These are phyloP conservation scores for Apoda limacodes DNA, from an alignment of 2,888 invertebrate genomes.

Conservation along the genomic window DNA sequence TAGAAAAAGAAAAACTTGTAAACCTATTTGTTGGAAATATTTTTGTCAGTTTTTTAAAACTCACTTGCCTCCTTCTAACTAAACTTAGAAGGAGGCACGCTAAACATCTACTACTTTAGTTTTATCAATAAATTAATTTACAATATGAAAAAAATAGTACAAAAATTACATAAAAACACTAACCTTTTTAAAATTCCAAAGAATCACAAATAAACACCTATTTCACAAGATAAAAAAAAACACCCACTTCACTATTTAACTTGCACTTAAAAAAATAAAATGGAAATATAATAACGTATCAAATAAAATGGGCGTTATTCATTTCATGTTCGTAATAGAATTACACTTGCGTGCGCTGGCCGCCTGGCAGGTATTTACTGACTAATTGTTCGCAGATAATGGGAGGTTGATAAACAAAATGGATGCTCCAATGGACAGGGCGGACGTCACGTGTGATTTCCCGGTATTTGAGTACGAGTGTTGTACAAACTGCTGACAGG, in stretches of 20 bases:
- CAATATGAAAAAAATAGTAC: too few relatives aligned
- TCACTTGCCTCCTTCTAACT: too few relatives aligned
- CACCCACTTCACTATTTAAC: not conserved
- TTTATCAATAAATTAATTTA: too few relatives aligned
- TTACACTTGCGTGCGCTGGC: not conserved
- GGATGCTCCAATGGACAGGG: slow-evolving; percentile 24
- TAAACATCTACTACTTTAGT: too few relatives aligned
- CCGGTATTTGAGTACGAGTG: slow-evolving; percentile 33
- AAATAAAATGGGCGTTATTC: slow-evolving; percentile 5
- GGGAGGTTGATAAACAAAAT: slow-evolving; percentile 45
- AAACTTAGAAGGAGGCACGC: too few relatives aligned
- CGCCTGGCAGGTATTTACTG: slow-evolving; percentile 26
- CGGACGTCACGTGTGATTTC: slow-evolving; percentile 32
- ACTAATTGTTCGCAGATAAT: slow-evolving; percentile 49
- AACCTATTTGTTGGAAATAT: too few relatives aligned
- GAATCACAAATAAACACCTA: slow-evolving; percentile 6
- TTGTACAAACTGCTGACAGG: too few relatives aligned
- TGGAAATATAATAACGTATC: slow-evolving; percentile 8
- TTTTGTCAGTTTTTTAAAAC: too few relatives aligned
- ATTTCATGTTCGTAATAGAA: not conserved
- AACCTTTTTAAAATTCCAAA: slow-evolving; percentile 31
- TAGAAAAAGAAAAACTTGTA: too few relatives aligned
- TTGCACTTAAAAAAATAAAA: slow-evolving; percentile 4
- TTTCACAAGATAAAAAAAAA: not conserved
- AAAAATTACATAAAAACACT: slow-evolving; percentile 39